These are phyloP conservation scores for Macroramphosus scolopax DNA, from an alignment of 2,797 vertebrate species.

Conservation along the genomic window DNA sequence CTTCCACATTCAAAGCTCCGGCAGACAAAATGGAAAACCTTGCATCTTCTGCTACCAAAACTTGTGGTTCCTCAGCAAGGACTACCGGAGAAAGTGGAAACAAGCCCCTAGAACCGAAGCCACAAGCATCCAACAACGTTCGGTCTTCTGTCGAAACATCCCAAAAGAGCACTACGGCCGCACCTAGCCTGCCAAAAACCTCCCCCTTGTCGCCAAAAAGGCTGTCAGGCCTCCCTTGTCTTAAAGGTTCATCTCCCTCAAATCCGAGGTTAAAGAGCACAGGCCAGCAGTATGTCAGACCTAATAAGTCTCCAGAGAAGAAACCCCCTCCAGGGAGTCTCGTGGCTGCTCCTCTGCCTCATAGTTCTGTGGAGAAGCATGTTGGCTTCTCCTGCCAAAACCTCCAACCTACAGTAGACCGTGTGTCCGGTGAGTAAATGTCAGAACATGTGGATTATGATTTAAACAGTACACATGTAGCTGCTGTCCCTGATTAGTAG, in stretches of 20 bases:
- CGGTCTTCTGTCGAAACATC: slow-evolving; percentile 9
- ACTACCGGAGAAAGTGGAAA: slow-evolving; percentile 14
- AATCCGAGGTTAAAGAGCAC: slow-evolving; percentile 22
- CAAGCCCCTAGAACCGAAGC: slow-evolving; percentile 30
- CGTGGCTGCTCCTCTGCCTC: slow-evolving; percentile 11
- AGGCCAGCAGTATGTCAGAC: slow-evolving; percentile 32
- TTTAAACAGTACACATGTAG: not conserved
- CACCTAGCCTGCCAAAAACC: slow-evolving; percentile 16
- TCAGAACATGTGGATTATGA: not conserved
- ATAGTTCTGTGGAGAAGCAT: slow-evolving; percentile 52
- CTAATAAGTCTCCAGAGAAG: slow-evolving; percentile 22
- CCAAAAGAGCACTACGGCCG: slow-evolving; percentile 16
- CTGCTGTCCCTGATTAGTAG: not conserved
- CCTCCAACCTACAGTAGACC: slow-evolving; percentile 24
- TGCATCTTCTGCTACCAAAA: slow-evolving; percentile 17
- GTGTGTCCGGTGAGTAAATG: slow-evolving; percentile 72
- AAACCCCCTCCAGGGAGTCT: slow-evolving; percentile 17
- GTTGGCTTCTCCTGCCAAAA: slow-evolving; percentile 59
- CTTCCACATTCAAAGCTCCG: slow-evolving; percentile 21
- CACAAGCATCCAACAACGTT: slow-evolving; percentile 20
- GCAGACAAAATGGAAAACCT: slow-evolving; percentile 19
- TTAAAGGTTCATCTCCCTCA: slow-evolving; percentile 32
- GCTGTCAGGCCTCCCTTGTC: slow-evolving; percentile 19
- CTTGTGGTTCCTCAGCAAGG: slow-evolving; percentile 9
- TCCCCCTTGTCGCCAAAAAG: slow-evolving; percentile 39